Evolutionary conservation across 2,797 vertebrate genomes (phyloP).

Genomic region (Mormyrus proboscirostris): DNA sequence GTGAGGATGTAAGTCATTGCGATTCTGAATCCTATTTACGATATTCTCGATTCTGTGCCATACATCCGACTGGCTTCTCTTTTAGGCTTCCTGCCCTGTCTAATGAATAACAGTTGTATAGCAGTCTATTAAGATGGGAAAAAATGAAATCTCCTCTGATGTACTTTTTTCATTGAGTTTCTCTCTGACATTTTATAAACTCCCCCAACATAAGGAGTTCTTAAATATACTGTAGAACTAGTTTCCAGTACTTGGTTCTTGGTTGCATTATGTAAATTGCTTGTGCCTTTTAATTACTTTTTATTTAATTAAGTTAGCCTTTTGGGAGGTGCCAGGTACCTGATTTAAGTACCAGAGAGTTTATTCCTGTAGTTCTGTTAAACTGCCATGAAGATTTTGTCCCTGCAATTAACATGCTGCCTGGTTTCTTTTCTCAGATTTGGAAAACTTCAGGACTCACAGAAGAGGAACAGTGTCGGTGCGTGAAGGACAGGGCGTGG

Average conservation of each 20-base stretch:
- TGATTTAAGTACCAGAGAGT: neutral
- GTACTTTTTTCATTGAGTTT: neutral
- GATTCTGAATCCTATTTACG: neutral
- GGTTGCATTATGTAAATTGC: neutral
- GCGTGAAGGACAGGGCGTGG: constrained; percentile 91
- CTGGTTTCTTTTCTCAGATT: constrained; percentile 59
- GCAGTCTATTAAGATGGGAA: neutral
- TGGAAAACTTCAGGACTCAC: constrained; percentile 88
- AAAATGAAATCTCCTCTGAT: neutral
- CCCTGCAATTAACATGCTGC: neutral
- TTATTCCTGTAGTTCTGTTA: neutral
- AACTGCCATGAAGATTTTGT: neutral
- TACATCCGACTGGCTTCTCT: neutral
- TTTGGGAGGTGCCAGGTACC: neutral
- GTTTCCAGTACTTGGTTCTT: neutral
- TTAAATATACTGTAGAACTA: neutral
- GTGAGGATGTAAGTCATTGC: neutral
- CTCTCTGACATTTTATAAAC: neutral
- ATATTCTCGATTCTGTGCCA: neutral
- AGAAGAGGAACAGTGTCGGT: constrained; percentile 83
- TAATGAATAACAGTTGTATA: neutral
- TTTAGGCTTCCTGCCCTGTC: neutral
- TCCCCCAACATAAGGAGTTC: neutral
- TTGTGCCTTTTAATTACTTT: neutral
- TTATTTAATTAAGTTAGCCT: neutral